Conservation (phyloP, 2,113 vertebrate genomes). For the Pagrus major region DNA sequence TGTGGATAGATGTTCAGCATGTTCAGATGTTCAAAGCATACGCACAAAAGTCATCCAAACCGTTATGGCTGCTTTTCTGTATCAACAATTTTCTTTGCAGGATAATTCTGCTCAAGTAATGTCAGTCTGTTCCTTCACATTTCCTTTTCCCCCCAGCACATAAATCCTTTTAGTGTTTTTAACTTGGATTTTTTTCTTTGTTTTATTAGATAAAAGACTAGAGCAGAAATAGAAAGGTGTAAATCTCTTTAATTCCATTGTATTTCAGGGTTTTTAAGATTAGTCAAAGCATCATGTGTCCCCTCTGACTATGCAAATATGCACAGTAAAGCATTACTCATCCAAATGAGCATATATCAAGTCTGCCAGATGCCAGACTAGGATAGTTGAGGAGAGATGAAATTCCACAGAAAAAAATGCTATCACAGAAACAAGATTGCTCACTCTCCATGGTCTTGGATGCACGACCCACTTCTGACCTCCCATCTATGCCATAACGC, state of each 20-base stretch:
- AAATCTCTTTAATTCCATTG: background rate
- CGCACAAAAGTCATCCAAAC: constrained; percentile 33
- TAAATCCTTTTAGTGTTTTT: background rate
- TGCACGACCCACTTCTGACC: background rate
- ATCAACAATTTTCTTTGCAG: constrained; percentile 10
- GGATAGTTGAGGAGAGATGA: background rate
- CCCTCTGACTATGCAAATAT: constrained; percentile 1
- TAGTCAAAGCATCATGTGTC: background rate
- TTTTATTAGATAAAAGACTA: background rate
- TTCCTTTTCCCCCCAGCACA: background rate
- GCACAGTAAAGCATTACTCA: constrained; percentile 2
- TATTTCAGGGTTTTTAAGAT: background rate
- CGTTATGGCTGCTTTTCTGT: constrained; percentile 8
- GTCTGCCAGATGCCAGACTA: background rate
- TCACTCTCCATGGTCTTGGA: background rate
- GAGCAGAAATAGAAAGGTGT: background rate
- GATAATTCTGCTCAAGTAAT: background rate
- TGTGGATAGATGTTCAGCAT: constrained; percentile 56
- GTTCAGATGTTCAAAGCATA: constrained; percentile 55
- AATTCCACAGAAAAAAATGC: constrained; percentile 6
- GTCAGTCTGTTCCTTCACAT: background rate
- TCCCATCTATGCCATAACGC: background rate
- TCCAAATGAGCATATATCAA: background rate
- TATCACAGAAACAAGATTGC: background rate
- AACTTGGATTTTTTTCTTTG: background rate